Evolutionary conservation across 1,140 invertebrate species (phyloP).

Genomic region (Nylanderia fulva): DNA sequence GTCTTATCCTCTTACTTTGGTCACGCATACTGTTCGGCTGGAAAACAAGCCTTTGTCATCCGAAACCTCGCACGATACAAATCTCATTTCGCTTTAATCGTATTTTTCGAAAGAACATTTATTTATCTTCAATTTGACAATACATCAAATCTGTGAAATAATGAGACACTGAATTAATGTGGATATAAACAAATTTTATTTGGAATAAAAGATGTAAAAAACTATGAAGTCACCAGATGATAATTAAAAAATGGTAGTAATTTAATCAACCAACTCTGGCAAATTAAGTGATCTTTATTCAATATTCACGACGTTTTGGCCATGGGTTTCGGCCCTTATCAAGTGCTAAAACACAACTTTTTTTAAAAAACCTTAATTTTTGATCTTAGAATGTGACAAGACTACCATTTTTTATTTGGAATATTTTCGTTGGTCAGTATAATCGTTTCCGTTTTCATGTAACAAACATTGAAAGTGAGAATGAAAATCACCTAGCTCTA

Average conservation of each 20-base stretch:
- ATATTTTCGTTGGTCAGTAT: neutral
- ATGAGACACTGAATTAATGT: neutral
- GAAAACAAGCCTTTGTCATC: neutral
- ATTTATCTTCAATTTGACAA: neutral
- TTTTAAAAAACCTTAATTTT: too few relatives aligned
- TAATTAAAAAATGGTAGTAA: too few relatives aligned
- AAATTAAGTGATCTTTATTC: too few relatives aligned
- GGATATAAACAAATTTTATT: neutral
- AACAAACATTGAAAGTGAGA: conserved; percentile 40
- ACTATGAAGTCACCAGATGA: too few relatives aligned
- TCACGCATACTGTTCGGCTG: neutral
- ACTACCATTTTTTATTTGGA: too few relatives aligned
- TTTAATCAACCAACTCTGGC: too few relatives aligned
- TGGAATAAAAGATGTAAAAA: too few relatives aligned
- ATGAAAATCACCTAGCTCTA: neutral
- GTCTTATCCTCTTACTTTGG: conserved; percentile 43
- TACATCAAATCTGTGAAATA: neutral
- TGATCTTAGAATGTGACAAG: too few relatives aligned
- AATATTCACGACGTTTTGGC: too few relatives aligned
- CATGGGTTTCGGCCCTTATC: too few relatives aligned
- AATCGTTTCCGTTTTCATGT: neutral
- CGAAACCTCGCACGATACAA: neutral
- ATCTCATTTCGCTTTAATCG: neutral
- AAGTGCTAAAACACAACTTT: too few relatives aligned
- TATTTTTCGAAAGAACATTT: neutral